A percentile compares a stretch with the other conserved stretches of the same genome.
These are phyloP conservation scores for Pheucticus melanocephalus DNA, from an alignment of 2,113 vertebrate species.

Conservation along the genomic window DNA sequence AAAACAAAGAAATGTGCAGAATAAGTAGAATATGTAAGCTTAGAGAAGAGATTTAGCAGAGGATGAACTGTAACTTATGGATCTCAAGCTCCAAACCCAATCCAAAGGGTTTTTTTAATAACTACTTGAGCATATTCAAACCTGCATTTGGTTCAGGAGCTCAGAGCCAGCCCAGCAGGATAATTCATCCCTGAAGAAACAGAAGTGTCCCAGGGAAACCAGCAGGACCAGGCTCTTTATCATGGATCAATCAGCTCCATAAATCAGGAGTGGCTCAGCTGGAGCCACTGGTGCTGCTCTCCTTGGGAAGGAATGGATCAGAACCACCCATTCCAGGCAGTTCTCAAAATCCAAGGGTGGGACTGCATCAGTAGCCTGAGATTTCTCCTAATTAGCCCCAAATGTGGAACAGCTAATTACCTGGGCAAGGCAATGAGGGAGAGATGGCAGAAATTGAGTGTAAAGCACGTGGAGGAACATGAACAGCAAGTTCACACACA, in stretches of 20 bases:
- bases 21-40: background rate
- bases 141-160: background rate
- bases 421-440: background rate
- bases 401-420: slow-evolving; percentile 36
- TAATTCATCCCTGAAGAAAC: background rate
- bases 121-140: background rate
- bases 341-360: background rate
- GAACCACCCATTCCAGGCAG: background rate
- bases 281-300: background rate
- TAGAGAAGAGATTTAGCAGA: background rate
- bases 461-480: background rate
- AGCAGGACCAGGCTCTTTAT: background rate
- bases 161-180: background rate
- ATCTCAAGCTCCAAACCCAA: background rate
- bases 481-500: background rate
- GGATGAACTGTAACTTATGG: background rate
- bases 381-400: slow-evolving; percentile 37
- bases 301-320: background rate
- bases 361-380: background rate
- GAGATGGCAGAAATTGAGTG: background rate
- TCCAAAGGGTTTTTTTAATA: background rate
- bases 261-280: background rate
- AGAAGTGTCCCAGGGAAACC: background rate
- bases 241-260: background rate
- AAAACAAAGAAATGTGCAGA: background rate